Evolutionary conservation across 2,113 vertebrate species (phyloP), one percentile per base, ranked within the genome.

Genomic region (Emydocephalus ijimae): DNA sequence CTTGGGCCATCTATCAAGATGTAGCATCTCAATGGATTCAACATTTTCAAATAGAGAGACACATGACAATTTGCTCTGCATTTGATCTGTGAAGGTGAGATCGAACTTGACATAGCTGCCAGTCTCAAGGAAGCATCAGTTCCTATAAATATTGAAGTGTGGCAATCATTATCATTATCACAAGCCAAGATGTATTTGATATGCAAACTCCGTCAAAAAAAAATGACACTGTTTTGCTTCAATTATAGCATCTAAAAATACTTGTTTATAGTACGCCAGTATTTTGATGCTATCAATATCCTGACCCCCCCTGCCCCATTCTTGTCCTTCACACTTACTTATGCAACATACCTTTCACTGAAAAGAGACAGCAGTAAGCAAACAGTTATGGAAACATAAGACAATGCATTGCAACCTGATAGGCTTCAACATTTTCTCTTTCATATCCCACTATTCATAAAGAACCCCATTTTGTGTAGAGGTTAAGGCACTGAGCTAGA

Each of bases 91-190:
- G 96, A 96, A 97, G 96, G 96, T 96, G 96, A 96, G 88, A 92
- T 1, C 26, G 95, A 95, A 94, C 96, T 45, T 92, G 95, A 95
- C 89, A 14, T 93, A 95, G 86, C 91, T 92, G 92, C n/a, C 96
- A 23, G 55, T 59, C 94, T 95, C 92, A 94, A 96, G 95, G 96
- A 96, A 97, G 97, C 91, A 39, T 95, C 93, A 90, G 90, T 94
- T 96, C 96, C 96, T 97, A 97, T 96, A 97, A 96, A 97, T 97
- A 97, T 96, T 97, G 96, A 96, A 96, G 96, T 96, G 96, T 95
- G 94, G 95, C 96, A 96, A 96, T 96, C 96, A 96, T 96, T 96
- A 96, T 97, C 96, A 96, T 97, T 96, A 96, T 93, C 94, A 95
- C 91, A 92, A 95, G 96, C 92, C 94, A 95, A 95, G 95, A 95